Evolutionary conservation across 1,140 invertebrate genomes (phyloP).

Genomic region (Nephila pilipes): DNA sequence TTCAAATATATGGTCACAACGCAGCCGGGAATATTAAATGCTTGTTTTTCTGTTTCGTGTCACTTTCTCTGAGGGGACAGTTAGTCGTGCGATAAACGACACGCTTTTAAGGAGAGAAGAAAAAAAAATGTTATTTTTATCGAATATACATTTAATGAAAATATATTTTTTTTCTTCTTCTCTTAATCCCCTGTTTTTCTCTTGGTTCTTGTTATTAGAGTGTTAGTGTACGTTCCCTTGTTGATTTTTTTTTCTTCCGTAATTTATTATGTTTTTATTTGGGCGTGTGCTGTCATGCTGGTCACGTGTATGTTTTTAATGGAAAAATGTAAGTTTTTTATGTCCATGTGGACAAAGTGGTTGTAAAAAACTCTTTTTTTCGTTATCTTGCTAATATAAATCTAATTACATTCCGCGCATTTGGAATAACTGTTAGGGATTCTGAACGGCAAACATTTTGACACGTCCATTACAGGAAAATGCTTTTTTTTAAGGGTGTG

Average conservation of each 20-base stretch:
- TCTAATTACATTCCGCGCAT: background rate
- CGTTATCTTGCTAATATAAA: background rate
- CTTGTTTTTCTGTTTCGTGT: slow-evolving; percentile 1
- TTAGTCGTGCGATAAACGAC: slow-evolving; percentile 13
- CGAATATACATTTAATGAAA: background rate
- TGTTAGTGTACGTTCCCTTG: background rate
- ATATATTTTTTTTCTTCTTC: background rate
- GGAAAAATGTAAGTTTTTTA: background rate
- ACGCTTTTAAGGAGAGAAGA: background rate
- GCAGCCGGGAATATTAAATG: slow-evolving; percentile 8
- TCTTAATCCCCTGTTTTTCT: background rate
- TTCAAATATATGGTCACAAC: background rate
- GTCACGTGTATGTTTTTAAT: background rate
- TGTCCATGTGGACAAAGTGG: background rate
- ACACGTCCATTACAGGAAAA: background rate
- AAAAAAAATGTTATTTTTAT: slow-evolving; percentile 16
- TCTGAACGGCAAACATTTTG: background rate
- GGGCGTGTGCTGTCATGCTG: background rate
- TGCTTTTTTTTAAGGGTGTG: background rate
- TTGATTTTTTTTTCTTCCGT: background rate
- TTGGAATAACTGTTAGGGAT: background rate
- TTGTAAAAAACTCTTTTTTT: background rate
- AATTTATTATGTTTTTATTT: slow-evolving; percentile 14
- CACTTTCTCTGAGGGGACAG: background rate
- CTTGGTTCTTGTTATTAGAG: background rate